Base-by-base conservation (phyloP, 2,888 invertebrate genomes). In the Stratiomys singularior region DNA sequence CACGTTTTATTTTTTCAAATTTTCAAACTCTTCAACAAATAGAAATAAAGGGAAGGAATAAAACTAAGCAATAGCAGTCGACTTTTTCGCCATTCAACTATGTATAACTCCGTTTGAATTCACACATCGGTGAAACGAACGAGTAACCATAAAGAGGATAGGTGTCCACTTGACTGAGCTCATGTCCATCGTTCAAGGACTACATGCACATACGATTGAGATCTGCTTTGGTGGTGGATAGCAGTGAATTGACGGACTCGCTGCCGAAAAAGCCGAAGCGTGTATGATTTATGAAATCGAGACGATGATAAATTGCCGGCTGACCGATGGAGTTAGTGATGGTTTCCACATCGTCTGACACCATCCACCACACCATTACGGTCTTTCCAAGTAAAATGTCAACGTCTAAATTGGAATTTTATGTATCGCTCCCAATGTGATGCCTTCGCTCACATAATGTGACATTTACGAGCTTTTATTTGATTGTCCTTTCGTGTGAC, bases 401-500 rank as follows among this genome's bases (percentile, higher is more conserved):
- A 74, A 74, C 74, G 58, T 74, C 58, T 23, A 74, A 74, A 74
- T 74, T 74, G 74, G 74, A 74, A 74, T 74, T 74, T 74, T 74
- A 58, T 74, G 74, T 74, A 74, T 58, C 74, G 74, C 21, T 18
- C 15, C 37, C 9, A 25, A 60, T 60, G 74, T 21, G 74, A 58
- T 58, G 74, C n/a, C 74, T 58, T 63, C 37, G 37, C 46, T 47
- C 76, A 76, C 63, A 76, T 76, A 76, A 64, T 67, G 58, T 66
- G 76, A 77, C 76, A 77, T 77, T 77, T 77, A 77, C 47, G 76
- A 77, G 76, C 67, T 77, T 77, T 77, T 77, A 77, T 77, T 77
- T 66, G 67, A 67, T 77, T 77, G 76, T 77, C 76, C 76, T 77
- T 25, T 77, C 56, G 21, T 67, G 37, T 37, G 58, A 72, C 30